Base-by-base conservation (phyloP, 2,888 invertebrate genomes). In the Ophion ellenae region DNA sequence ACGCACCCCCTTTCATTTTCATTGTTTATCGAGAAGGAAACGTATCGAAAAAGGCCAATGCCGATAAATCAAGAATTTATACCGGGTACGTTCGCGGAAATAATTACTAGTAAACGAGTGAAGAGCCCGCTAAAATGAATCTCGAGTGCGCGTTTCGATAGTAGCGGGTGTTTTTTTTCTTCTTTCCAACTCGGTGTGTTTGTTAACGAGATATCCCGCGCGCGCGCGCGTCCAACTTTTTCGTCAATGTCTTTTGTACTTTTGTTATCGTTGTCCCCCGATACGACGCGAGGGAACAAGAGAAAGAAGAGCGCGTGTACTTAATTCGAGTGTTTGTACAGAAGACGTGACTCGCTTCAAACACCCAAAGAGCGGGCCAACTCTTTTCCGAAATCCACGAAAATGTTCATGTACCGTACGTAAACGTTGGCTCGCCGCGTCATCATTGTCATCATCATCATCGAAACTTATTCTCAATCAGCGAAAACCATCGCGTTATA, bases 41-140 rank as follows among this genome's bases (percentile, higher is more conserved):
- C 10, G 47, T 20, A 24, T 40, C 40, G 40, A 57, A n/a, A 28
- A 78, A 78, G 70, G 28, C 32, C 77, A 81, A 81, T 84, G 81
- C 77, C 84, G 73, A 84, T 47, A 66, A 77, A 67, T 77, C 66
- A 81, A 77, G 76, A 71, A 81, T 70, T 64, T 77, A 76, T 7
- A 64, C 28, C 0, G 11, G 36, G n/a, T 11, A 66, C 17, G 47
- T 53, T 7, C 14, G 45, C 7, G n/a, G 32, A 32, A 11, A 45
- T n/a, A 45, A 24, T 63, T 45, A 24, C 40, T n/a, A 63, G 32
- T 17, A 75, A n/a, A 63, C 64, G 24, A 20, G n/a, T 63, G 28
- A 32, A 40, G 45, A 59, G 17, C 20, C 14, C 24, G 70, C 47
- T 69, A 69, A 70, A 63, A 79, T 69, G 32, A 75, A 75, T 75